phyloP scores from a whole-genome alignment of 2,113 vertebrate genomes.

The Protobothrops mucrosquamatus region DNA sequence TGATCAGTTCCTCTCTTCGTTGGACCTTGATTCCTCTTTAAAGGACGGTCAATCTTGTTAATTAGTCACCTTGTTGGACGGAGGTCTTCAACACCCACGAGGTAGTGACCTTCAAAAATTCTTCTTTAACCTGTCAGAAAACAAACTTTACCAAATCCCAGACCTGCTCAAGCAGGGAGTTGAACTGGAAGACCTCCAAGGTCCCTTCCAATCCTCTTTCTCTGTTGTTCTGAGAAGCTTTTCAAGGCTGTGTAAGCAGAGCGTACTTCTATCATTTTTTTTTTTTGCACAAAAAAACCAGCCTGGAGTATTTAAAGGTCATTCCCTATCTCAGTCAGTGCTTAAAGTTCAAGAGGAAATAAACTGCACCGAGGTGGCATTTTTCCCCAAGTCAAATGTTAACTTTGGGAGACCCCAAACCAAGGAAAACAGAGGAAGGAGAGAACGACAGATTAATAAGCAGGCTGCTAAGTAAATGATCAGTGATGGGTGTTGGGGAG shows the following conservation, averaged over 20 bases:
- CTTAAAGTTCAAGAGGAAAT: conserved; percentile 77
- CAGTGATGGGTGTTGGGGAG: conserved; percentile 47
- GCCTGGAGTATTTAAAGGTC: conserved; percentile 74
- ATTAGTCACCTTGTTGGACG: no score
- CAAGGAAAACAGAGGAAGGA: conserved; percentile 21
- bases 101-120: no score
- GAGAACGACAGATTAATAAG: conserved; percentile 61
- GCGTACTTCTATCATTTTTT: conserved; percentile 51
- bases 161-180: no score
- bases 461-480: conserved; percentile 58
- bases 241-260: conserved; percentile 53
- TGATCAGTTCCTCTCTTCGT: no score
- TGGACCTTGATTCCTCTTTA: no score
- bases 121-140: no score
- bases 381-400: conserved; percentile 76
- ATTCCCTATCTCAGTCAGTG: conserved; percentile 67
- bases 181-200: no score
- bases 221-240: conserved; percentile 11
- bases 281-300: conserved; percentile 41
- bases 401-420: conserved; percentile 59
- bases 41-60: no score
- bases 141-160: no score
- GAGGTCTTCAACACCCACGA: no score
- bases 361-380: conserved; percentile 74
- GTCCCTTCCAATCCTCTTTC: no score